phyloP scores from a whole-genome alignment of 2,113 vertebrate genomes.

The Cephalopterus ornatus region DNA sequence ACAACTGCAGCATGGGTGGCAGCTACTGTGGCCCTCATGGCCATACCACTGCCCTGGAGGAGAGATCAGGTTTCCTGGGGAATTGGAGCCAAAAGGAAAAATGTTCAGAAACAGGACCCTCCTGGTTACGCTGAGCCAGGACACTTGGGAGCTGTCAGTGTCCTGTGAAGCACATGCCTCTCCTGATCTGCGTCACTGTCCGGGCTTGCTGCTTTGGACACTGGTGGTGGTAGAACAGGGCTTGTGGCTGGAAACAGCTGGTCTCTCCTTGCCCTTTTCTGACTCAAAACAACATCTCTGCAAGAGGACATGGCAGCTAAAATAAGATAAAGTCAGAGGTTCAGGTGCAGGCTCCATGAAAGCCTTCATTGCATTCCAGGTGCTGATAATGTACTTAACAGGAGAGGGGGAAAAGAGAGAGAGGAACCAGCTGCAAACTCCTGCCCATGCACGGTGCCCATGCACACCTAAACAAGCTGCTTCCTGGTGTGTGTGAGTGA shows the following conservation, averaged over 20 bases:
- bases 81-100: background rate
- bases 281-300: background rate
- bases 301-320: background rate
- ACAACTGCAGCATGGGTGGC: rapidly evolving
- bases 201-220: background rate
- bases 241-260: background rate
- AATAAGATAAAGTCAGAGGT: background rate
- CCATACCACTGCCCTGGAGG: background rate
- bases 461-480: background rate
- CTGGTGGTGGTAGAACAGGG: rapidly evolving
- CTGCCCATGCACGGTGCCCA: rapidly evolving
- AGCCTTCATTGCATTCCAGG: background rate
- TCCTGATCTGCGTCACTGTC: background rate
- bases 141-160: background rate
- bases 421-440: background rate
- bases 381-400: background rate
- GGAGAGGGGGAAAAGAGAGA: background rate
- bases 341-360: background rate
- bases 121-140: background rate
- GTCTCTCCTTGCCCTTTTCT: background rate
- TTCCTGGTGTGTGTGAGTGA: background rate
- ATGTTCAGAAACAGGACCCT: background rate
- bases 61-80: background rate
- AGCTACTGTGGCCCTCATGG: rapidly evolving
- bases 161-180: background rate